Evolutionary conservation across 2,888 invertebrate genomes (phyloP), one percentile per base, ranked within the genome.

Genomic region (Parascotia fuliginaria): DNA sequence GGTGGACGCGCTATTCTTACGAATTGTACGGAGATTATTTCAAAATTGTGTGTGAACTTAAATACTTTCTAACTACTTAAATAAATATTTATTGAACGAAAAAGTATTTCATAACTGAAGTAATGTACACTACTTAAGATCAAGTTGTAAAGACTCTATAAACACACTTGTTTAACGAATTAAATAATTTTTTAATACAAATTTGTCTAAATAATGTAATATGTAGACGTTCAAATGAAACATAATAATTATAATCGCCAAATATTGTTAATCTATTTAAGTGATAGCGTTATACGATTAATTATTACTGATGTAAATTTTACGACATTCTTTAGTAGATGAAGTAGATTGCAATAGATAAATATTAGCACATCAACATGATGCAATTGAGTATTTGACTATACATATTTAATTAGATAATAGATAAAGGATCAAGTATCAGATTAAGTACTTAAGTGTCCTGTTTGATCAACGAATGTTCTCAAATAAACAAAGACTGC

Each of bases 211-310:
- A 11, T 15, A 7, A 11, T n/a, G 15, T 16, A 14, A 13, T 14
- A 2, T 1, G 15, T 33, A 33, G 33, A 16, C 33, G 15, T 33
- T 31, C 12, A 28, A n/a, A 39, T 60, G 31, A 37, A n/a, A n/a
- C n/a, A n/a, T n/a, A n/a, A n/a, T n/a, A n/a, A n/a, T n/a, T 31
- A 36, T 7, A 38, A 36, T 65, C 43, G 62, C 62, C 52, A 57
- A 52, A 65, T 62, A 57, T 24, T 37, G 3, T 45, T 48, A 56
- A 38, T 24, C 16, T 37, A 51, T 37, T 56, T 48, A 42, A 47
- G 9, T 43, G 32, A 46, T 22, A 12, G 27, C 6, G 29, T 31
- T 11, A 28, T 36, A 34, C 16, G 15, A 29, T 43, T 29, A 24
- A 24, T 24, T 6, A 24, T 1, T 24, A 1, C 5, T 19, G 13